A percentile compares a stretch with the other conserved stretches of the same genome.
Conservation (phyloP, 2,113 vertebrate species). For the Apistogramma diplotaenia region DNA sequence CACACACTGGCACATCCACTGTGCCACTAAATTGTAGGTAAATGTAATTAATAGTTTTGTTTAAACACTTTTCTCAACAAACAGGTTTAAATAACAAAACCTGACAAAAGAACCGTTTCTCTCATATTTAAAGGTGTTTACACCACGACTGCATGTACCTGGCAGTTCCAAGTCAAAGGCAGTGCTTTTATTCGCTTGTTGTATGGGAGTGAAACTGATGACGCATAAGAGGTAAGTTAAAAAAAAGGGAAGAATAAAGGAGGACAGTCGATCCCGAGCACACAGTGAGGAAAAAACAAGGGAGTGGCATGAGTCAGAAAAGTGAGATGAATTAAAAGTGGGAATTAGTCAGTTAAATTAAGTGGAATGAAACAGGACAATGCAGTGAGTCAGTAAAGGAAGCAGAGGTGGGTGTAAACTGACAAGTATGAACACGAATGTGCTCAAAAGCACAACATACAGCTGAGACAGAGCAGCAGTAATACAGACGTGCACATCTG, state of each 20-base stretch:
- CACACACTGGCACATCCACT: not conserved
- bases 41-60: not conserved
- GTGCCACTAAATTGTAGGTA: not conserved
- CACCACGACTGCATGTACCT: not conserved
- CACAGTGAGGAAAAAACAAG: not conserved
- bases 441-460: not conserved
- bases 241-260: not conserved
- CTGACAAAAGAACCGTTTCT: not conserved
- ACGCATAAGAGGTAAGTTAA: not conserved
- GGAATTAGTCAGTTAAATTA: slow-evolving; percentile 32
- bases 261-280: not conserved
- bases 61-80: not conserved
- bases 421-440: slow-evolving; percentile 12
- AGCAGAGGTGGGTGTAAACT: not conserved
- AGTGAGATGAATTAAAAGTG: not conserved
- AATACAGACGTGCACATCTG: not conserved
- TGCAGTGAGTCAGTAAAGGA: slow-evolving; percentile 26
- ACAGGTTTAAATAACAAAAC: not conserved
- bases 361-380: not conserved
- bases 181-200: not conserved
- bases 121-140: not conserved
- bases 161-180: not conserved
- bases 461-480: not conserved
- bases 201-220: not conserved
- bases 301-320: slow-evolving; percentile 11